Conservation (phyloP, 2,113 vertebrate genomes). For the Oceanites oceanicus region DNA sequence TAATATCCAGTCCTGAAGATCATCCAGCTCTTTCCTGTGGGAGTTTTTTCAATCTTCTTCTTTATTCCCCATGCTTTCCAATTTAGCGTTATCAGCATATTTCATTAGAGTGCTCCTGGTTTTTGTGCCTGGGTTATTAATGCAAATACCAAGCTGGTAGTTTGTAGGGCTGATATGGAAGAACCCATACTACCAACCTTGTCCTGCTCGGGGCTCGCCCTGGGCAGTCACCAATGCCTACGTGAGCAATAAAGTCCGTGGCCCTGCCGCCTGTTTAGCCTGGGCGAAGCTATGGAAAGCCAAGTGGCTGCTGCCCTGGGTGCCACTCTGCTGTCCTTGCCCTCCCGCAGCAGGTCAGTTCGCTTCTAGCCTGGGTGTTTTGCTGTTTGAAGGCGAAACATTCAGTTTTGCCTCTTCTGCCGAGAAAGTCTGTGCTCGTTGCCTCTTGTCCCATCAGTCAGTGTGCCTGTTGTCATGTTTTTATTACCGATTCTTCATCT, state of each 20-base stretch:
- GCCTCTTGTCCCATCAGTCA: neutral
- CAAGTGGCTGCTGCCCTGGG: neutral
- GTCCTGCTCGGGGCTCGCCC: neutral
- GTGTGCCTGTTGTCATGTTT: neutral
- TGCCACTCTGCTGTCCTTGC: neutral
- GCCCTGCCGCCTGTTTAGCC: neutral
- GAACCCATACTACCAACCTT: neutral
- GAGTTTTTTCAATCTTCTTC: neutral
- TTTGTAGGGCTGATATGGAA: neutral
- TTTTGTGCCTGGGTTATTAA: neutral
- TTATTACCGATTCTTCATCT: neutral
- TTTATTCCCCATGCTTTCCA: neutral
- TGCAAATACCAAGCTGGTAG: neutral
- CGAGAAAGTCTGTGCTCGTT: fast-evolving
- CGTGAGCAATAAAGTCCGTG: neutral
- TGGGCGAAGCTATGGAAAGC: neutral
- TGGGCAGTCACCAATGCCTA: neutral
- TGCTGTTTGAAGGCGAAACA: neutral
- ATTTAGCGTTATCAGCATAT: neutral
- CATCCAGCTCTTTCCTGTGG: neutral
- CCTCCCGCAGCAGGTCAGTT: neutral
- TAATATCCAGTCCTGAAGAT: neutral
- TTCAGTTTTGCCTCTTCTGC: neutral
- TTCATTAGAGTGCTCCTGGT: neutral
- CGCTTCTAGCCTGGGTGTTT: neutral